Percentiles rank a stretch among this genome's conserved stretches.
These are phyloP conservation scores for Heteromormyrus szaboi DNA, from an alignment of 2,797 vertebrate species.

Conservation along the genomic window DNA sequence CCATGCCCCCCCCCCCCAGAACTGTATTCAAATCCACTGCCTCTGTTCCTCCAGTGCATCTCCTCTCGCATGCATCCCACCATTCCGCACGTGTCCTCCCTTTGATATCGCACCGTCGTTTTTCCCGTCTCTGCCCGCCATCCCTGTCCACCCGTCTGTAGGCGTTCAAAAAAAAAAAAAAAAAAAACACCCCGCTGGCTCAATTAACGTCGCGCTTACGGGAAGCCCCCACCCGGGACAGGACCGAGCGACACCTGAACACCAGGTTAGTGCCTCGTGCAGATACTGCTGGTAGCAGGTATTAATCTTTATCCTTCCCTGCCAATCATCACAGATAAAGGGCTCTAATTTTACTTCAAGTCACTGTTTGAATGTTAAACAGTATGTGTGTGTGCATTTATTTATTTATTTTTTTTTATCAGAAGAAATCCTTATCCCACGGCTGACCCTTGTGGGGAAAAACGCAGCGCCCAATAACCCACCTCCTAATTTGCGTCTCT, in stretches of 20 bases:
- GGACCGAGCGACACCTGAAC: background rate
- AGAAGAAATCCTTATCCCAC: background rate
- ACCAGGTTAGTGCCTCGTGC: background rate
- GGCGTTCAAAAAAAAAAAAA: background rate
- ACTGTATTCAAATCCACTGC: background rate
- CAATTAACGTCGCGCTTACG: background rate
- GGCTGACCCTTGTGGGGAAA: background rate
- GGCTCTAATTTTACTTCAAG: background rate
- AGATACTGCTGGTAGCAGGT: background rate
- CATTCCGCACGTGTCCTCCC: background rate
- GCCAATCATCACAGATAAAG: background rate
- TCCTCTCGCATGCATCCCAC: background rate
- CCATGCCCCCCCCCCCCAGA: background rate
- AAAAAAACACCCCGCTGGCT: background rate
- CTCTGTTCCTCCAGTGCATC: background rate
- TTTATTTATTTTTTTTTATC: background rate
- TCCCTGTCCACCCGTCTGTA: background rate
- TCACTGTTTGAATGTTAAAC: background rate
- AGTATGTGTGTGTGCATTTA: background rate
- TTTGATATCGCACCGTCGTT: background rate
- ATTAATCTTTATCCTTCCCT: background rate
- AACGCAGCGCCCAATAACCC: background rate
- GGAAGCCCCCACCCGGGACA: background rate
- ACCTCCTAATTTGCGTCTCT: background rate
- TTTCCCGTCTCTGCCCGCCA: background rate